Conservation (phyloP, 2,797 vertebrate genomes). For the Micrastur ruficollis region DNA sequence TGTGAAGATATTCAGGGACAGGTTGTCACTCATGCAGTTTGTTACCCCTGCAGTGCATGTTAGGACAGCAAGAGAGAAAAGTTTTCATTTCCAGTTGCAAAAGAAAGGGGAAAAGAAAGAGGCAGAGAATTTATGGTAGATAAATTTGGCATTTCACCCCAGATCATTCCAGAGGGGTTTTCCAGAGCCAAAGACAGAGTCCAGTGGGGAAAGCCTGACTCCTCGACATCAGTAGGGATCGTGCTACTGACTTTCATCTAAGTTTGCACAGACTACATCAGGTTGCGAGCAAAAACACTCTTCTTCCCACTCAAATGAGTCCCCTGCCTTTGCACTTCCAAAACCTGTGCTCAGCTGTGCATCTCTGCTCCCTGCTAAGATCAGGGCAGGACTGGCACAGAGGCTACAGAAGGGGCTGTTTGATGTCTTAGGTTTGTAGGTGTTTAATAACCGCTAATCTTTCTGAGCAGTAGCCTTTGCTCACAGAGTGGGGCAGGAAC, state of each 20-base stretch:
- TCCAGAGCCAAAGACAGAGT: background rate
- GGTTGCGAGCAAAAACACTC: background rate
- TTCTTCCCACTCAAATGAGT: background rate
- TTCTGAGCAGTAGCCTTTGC: background rate
- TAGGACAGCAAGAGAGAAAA: background rate
- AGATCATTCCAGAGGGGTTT: background rate
- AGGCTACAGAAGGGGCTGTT: background rate
- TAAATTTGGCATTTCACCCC: background rate
- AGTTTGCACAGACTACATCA: background rate
- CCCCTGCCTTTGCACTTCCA: background rate
- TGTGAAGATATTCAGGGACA: background rate
- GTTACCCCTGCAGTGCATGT: background rate
- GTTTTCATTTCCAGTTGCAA: background rate
- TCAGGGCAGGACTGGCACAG: background rate
- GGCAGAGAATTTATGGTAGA: background rate
- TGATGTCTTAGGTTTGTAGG: background rate
- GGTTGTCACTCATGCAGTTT: background rate
- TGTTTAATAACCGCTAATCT: background rate
- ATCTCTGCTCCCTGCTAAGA: background rate
- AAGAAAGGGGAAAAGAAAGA: background rate
- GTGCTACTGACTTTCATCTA: background rate
- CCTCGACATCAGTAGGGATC: background rate
- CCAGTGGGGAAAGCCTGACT: background rate
- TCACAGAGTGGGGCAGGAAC: background rate
- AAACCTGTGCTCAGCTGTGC: background rate